Conservation (phyloP, 2,113 vertebrate genomes). For the Hymenochirus boettgeri region DNA sequence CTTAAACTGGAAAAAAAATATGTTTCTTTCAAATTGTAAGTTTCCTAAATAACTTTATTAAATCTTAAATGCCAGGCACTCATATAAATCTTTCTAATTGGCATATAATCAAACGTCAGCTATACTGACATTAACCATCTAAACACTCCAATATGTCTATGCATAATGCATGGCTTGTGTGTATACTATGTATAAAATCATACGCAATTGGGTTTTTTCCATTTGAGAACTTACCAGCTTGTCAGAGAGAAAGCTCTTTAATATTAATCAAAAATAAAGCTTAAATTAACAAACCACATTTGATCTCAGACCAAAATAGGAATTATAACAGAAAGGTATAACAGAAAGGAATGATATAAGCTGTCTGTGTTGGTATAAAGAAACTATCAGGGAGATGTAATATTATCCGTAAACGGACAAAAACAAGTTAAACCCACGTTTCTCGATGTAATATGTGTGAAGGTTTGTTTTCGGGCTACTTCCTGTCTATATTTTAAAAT, state of each 20-base stretch:
- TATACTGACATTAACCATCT: constrained; percentile 7
- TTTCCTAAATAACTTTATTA: constrained; percentile 8
- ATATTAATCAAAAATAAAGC: constrained; percentile 7
- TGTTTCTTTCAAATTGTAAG: background rate
- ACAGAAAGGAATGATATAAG: no score
- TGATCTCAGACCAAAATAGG: background rate
- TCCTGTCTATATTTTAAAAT: no score
- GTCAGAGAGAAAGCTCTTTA: background rate
- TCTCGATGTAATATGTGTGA: no score
- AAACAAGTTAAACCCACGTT: no score
- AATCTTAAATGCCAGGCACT: constrained; percentile 12
- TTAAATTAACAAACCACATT: background rate
- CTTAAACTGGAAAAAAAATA: background rate
- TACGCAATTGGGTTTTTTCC: constrained; percentile 3
- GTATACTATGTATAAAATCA: constrained; percentile 12
- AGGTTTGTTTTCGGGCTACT: no score
- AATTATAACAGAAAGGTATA: no score
- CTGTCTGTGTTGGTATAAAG: no score
- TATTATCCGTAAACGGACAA: no score
- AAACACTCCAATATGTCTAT: constrained; percentile 14
- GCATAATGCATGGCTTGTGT: constrained; percentile 19
- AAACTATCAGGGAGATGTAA: no score
- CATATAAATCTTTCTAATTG: constrained; percentile 18
- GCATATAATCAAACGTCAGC: constrained; percentile 18
- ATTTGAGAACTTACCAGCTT: background rate